Base-by-base conservation (phyloP, 2,797 vertebrate genomes). In the Phrynocephalus guinanensis region DNA sequence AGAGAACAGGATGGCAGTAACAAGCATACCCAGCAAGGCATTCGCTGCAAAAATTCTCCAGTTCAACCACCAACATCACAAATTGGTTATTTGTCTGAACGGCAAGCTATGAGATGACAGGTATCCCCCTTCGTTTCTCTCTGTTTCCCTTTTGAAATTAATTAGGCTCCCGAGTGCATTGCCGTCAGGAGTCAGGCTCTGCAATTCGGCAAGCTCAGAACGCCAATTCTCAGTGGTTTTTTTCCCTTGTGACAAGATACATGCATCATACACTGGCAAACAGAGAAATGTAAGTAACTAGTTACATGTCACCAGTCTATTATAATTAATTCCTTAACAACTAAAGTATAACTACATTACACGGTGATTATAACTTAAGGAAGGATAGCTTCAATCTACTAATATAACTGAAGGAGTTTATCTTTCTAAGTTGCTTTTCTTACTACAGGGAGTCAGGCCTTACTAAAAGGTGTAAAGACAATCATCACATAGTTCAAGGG, bases 31-130 rank as follows among this genome's bases (percentile, higher is more conserved):
- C 22, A 26, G 16, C 83, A 73, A 2, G 3, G 18, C 20, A 77
- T 11, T 70, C 88, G 71, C 70, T 81, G 78, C 79, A 90, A 56
- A 88, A 88, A 83, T 28, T 84, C 33, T n/a, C 85, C 90, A 44
- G 28, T 26, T 79, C 9, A 75, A 89, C 33, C 84, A 56, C 75
- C 33, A 72, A 86, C 13, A 73, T 30, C 13, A 66, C n/a, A 24
- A 15, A 71, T 30, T 72, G 78, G 18, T 48, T 1, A 4, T 70
- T 24, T 84, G 30, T 81, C 67, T 85, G 66, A 92, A 88, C 89
- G 68, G 38, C 79, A 30, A 22, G 28, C 20, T 68, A 88, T 67
- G 83, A 90, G 88, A 72, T 79, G 16, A 56, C 9, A 0, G 87
- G 33, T 24, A 75, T 92, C 33, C 50, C 9, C 71, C 20, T 63